Percentiles rank a stretch among this genome's conserved stretches.
These are phyloP conservation scores for Apostichopus parvimensis DNA, from an alignment of 35 echinoderm and acorn worm species.

Conservation along the genomic window DNA sequence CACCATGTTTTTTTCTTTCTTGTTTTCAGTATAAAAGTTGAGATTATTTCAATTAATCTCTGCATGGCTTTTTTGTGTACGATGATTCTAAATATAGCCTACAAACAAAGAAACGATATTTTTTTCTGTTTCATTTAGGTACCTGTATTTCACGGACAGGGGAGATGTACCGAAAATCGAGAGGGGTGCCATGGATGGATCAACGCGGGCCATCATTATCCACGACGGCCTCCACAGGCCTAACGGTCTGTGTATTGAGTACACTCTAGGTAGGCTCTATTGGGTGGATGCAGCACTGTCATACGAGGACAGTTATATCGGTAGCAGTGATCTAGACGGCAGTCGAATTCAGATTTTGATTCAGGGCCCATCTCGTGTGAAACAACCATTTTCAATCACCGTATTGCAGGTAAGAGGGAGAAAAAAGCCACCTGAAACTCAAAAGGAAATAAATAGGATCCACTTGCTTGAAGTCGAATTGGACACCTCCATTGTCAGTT, in stretches of 20 bases:
- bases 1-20: no score
- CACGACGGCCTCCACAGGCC: conserved; percentile 78
- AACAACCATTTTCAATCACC: conserved; percentile 30
- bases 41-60: no score
- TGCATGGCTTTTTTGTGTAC: no score
- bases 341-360: conserved; percentile 28
- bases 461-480: no score
- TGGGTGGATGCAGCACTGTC: conserved; percentile 58
- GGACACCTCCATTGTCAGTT: no score
- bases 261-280: conserved; percentile 67
- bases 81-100: no score
- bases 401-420: conserved; percentile 37
- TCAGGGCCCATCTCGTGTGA: conserved; percentile 12
- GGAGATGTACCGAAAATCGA: conserved; percentile 84
- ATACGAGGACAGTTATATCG: conserved; percentile 13
- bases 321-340: conserved; percentile 43
- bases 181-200: conserved; percentile 78
- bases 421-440: neutral
- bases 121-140: conserved; percentile 46
- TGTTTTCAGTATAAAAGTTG: no score
- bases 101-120: no score
- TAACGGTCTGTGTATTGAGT: conserved; percentile 87
- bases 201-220: conserved; percentile 67
- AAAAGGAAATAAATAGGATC: neutral
- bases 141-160: conserved; percentile 97